Evolutionary conservation across 2,797 vertebrate genomes (phyloP).

Genomic region (Erethizon dorsatum): DNA sequence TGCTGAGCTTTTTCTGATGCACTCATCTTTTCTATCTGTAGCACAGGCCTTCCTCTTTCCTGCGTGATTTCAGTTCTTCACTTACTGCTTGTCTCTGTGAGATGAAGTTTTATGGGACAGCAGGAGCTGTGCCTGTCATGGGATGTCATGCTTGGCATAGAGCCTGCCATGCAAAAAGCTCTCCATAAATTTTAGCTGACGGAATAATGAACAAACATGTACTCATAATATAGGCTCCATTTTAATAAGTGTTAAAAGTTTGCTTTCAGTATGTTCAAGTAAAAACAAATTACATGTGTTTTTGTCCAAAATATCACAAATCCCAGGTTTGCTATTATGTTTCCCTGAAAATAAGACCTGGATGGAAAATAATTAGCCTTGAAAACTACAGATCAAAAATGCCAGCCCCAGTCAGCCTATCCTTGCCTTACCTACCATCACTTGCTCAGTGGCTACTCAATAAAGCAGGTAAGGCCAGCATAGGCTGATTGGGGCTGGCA

Average conservation of each 20-base stretch:
- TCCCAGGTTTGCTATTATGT: not conserved
- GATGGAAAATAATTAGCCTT: not conserved
- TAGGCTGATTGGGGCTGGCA: not conserved
- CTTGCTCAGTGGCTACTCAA: not conserved
- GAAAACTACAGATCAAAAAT: not conserved
- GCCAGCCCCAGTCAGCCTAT: not conserved
- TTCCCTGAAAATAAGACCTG: not conserved
- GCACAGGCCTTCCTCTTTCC: not conserved
- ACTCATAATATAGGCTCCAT: not conserved
- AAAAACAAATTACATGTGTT: not conserved
- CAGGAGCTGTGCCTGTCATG: not conserved
- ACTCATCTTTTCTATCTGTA: not conserved
- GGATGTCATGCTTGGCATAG: not conserved
- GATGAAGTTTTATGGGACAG: not conserved
- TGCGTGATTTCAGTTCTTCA: not conserved
- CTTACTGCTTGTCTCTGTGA: not conserved
- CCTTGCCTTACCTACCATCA: not conserved
- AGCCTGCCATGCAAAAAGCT: not conserved
- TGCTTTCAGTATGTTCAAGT: not conserved
- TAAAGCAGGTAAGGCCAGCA: not conserved
- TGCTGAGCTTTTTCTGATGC: not conserved
- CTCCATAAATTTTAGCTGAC: not conserved
- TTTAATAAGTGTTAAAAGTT: not conserved
- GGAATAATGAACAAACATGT: not conserved
- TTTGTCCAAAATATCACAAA: slow-evolving; percentile 10